Conservation (phyloP, 2,797 vertebrate species). For the Ataeniobius toweri region DNA sequence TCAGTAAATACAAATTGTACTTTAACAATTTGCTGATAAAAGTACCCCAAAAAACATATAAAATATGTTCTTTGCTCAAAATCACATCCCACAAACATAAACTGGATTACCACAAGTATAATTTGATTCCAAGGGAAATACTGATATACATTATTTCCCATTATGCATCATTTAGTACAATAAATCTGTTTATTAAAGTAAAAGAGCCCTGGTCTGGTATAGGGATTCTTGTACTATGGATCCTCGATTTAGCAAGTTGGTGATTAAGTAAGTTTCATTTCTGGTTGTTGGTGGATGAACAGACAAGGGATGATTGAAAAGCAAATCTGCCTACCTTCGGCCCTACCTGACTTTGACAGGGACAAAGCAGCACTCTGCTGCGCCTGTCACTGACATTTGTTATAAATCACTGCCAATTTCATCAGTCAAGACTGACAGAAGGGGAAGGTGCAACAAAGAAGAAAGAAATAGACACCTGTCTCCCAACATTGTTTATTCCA, state of each 20-base stretch:
- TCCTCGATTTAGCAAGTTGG: slow-evolving; percentile 31
- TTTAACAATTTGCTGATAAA: not conserved
- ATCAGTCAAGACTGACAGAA: slow-evolving; percentile 77
- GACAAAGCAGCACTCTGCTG: slow-evolving; percentile 85
- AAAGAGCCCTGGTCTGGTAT: not conserved
- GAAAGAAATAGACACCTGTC: slow-evolving; percentile 67
- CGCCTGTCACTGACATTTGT: slow-evolving; percentile 86
- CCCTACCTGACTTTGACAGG: slow-evolving; percentile 84
- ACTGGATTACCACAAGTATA: not conserved
- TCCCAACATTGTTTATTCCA: slow-evolving; percentile 76
- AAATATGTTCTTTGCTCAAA: not conserved
- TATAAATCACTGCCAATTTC: slow-evolving; percentile 95
- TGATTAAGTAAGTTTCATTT: slow-evolving; percentile 55
- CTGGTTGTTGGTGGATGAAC: slow-evolving; percentile 61
- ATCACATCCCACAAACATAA: not conserved
- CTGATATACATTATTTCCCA: not conserved
- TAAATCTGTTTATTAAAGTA: not conserved
- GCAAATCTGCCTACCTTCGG: slow-evolving; percentile 88
- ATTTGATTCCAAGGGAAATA: not conserved
- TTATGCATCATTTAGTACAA: not conserved
- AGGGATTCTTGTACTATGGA: not conserved
- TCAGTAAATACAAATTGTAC: not conserved
- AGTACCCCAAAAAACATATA: not conserved
- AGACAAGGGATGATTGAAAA: slow-evolving; percentile 88
- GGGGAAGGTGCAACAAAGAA: slow-evolving; percentile 40